phyloP scores from a whole-genome alignment of 1,140 invertebrate genomes.

The Diabrotica undecimpunctata region DNA sequence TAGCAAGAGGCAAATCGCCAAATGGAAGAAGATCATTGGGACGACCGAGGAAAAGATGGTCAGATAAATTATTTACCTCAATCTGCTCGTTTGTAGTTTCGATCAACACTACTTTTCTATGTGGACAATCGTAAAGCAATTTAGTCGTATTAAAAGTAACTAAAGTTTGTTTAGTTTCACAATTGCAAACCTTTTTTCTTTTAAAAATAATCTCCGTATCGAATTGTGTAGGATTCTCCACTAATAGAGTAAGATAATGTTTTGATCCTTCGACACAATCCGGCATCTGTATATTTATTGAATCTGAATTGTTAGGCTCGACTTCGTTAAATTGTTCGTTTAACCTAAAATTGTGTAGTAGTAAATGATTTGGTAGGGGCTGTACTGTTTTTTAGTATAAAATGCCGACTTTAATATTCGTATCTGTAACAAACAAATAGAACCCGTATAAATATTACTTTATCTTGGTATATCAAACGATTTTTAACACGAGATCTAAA shows the following conservation, averaged over 20 bases:
- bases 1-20: no score
- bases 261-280: constrained; percentile 21
- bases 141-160: constrained; percentile 26
- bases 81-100: constrained; percentile 3
- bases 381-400: no score
- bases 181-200: constrained; percentile 35
- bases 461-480: no score
- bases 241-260: constrained; percentile 25
- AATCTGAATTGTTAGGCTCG: background rate
- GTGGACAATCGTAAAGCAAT: constrained; percentile 33
- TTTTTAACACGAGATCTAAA: no score
- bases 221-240: constrained; percentile 31
- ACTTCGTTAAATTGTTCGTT: constrained; percentile 3
- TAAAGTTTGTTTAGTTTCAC: constrained; percentile 22
- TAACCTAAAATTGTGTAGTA: background rate
- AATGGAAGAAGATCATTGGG: no score
- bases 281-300: constrained; percentile 20
- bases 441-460: no score
- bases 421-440: no score
- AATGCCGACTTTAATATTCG: no score
- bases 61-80: background rate
- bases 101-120: constrained; percentile 29
- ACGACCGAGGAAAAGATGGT: no score
- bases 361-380: no score
- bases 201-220: constrained; percentile 25